Percentiles rank a stretch among this genome's conserved stretches.
These are phyloP conservation scores for Platichthys flesus DNA, from an alignment of 2,113 vertebrate species.

Conservation along the genomic window DNA sequence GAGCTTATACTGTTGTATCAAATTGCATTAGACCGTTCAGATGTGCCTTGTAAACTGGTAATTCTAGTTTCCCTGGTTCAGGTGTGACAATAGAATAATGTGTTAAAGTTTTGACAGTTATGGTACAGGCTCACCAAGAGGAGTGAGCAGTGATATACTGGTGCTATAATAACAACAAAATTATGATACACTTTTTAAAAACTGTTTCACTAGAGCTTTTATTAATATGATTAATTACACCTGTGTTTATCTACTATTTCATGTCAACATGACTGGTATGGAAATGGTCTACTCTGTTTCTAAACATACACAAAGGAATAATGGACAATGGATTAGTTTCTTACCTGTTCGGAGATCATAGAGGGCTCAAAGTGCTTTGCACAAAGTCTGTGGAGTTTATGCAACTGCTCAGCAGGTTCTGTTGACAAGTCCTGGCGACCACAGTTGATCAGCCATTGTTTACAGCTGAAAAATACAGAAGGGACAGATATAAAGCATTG, in stretches of 20 bases:
- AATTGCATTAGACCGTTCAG: background rate
- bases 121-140: background rate
- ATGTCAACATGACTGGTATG: too few species aligned
- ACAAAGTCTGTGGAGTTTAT: constrained; percentile 92
- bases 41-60: background rate
- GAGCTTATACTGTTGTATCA: background rate
- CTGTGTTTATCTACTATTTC: too few species aligned
- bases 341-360: constrained; percentile 92
- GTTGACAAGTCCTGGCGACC: constrained; percentile 90
- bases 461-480: constrained; percentile 84
- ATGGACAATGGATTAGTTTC: constrained; percentile 30
- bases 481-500: background rate
- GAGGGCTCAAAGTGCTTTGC: constrained; percentile 96
- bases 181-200: too few species aligned
- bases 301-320: background rate
- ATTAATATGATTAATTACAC: background rate
- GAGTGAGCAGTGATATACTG: background rate
- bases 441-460: constrained; percentile 95
- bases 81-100: background rate
- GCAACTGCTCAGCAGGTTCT: constrained; percentile 92
- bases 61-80: too few species aligned
- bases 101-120: background rate
- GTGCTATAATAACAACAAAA: too few species aligned
- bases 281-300: too few species aligned
- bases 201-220: background rate